Conservation (phyloP, 2,888 invertebrate genomes). For the Drosophila lutescens region DNA sequence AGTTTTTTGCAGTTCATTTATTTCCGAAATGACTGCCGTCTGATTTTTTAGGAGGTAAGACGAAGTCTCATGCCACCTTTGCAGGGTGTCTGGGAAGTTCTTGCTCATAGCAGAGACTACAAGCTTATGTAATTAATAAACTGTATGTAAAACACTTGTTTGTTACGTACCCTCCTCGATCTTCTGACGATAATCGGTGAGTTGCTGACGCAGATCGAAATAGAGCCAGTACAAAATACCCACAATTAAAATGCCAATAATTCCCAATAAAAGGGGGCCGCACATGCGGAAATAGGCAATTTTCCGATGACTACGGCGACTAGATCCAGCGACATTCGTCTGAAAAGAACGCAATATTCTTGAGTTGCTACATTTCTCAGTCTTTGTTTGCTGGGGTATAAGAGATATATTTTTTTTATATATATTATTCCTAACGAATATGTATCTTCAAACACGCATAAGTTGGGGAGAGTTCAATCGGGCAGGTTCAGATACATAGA, state of each 20-base stretch:
- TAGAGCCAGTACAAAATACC: slow-evolving; percentile 83
- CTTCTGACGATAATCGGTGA: slow-evolving; percentile 82
- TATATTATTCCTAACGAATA: neutral
- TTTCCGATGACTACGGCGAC: slow-evolving; percentile 79
- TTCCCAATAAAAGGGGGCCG: slow-evolving; percentile 79
- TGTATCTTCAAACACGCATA: neutral
- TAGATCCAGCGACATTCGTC: slow-evolving; percentile 66
- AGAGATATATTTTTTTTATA: neutral
- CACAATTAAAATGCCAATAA: slow-evolving; percentile 77
- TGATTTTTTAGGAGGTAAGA: slow-evolving; percentile 89
- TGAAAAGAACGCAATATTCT: slow-evolving; percentile 26
- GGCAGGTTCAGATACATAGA: slow-evolving; percentile 4
- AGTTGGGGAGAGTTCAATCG: slow-evolving; percentile 10
- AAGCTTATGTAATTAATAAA: slow-evolving; percentile 20
- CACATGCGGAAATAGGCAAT: slow-evolving; percentile 80
- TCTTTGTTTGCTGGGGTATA: neutral
- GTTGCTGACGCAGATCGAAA: slow-evolving; percentile 83
- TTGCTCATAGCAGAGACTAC: slow-evolving; percentile 89
- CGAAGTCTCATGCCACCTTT: slow-evolving; percentile 89
- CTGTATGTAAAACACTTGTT: neutral
- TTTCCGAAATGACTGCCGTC: slow-evolving; percentile 86
- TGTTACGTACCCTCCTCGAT: slow-evolving; percentile 82
- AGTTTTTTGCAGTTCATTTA: slow-evolving; percentile 86
- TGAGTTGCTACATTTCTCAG: neutral
- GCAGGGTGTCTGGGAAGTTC: slow-evolving; percentile 89